Base-by-base conservation (phyloP, 2,888 invertebrate genomes). In the Leucoma salicis region DNA sequence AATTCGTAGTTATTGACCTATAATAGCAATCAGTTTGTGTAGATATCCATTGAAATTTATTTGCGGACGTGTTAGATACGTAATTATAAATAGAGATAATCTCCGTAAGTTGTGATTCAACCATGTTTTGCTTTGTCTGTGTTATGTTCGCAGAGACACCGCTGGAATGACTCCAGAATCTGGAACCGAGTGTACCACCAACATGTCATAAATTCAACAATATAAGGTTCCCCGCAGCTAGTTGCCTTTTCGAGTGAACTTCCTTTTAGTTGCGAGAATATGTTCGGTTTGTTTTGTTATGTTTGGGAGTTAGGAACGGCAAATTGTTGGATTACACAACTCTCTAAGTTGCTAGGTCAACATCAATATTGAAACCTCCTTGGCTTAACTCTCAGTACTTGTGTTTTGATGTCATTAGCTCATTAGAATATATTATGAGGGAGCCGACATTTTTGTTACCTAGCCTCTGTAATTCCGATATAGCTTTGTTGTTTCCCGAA, bases 301-400 rank as follows among this genome's bases (percentile, higher is more conserved):
- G 82, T 82, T 87, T 83, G 76, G 78, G 80, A 84, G 84, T 87
- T 83, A 82, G 78, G 66, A 78, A 74, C 75, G 80, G 82, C 82
- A 82, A 85, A 84, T 85, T 83, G 82, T 79, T 65, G 80, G 83
- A 84, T 87, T 84, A 84, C 82, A 82, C 78, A 83, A 85, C 81
- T 82, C 73, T n/a, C 71, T 82, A 84, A 86, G 85, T 83, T 77
- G 74, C 68, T 78, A 70, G 82, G 80, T 83, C 84, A 87, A 86
- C 80, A 85, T 67, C 68, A 69, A 66, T 60, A 68, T 29, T 55
- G 61, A 70, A 76, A 76, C 77, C 80, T 76, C 70, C 74, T 78
- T 74, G 74, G 74, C 68, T 68, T 69, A 64, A 59, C 52, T 60
- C 57, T 64, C 59, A 67, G 67, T 70, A 70, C 74, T 72, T 74